Percentiles rank a stretch among this genome's conserved stretches.
phyloP scores from a whole-genome alignment of 1,140 invertebrate genomes.

The Drosophila nigromelanica region DNA sequence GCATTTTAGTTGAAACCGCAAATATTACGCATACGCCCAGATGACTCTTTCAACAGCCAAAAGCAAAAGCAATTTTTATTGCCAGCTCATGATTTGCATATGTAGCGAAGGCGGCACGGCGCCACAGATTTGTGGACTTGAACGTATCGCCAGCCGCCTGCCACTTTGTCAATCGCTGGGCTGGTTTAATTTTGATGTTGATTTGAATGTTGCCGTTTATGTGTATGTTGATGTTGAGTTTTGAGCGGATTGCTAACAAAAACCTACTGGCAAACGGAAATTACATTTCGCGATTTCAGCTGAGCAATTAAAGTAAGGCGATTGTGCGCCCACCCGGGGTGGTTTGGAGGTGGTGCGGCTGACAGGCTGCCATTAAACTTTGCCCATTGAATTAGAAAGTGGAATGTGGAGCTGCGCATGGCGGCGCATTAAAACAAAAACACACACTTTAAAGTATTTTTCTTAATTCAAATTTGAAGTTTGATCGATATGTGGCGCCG shows the following conservation, averaged over 20 bases:
- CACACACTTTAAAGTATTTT: slow-evolving; percentile 74
- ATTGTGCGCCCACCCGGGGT: neutral
- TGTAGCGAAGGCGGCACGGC: neutral
- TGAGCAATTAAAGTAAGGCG: slow-evolving; percentile 63
- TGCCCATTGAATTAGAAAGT: slow-evolving; percentile 48
- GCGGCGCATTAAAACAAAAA: slow-evolving; percentile 34
- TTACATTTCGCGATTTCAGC: slow-evolving; percentile 62
- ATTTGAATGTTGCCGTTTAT: neutral
- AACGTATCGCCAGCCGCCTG: neutral
- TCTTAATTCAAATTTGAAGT: slow-evolving; percentile 79
- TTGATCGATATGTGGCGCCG: slow-evolving; percentile 78
- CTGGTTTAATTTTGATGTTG: slow-evolving; percentile 1
- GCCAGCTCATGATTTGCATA: slow-evolving; percentile 28
- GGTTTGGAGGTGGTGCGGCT: neutral
- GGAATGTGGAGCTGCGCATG: slow-evolving; percentile 30
- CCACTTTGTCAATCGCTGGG: slow-evolving; percentile 30
- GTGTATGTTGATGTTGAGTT: slow-evolving; percentile 60
- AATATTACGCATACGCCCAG: slow-evolving; percentile 67
- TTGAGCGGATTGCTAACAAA: slow-evolving; percentile 44
- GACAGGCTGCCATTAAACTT: slow-evolving; percentile 45
- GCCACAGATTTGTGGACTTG: slow-evolving; percentile 12
- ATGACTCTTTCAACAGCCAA: neutral
- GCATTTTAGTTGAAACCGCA: slow-evolving; percentile 17
- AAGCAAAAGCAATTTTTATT: neutral
- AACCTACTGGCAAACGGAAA: slow-evolving; percentile 58